Evolutionary conservation across 2,797 vertebrate species (phyloP), one percentile per base, ranked within the genome.

Genomic region (Karalla daura): DNA sequence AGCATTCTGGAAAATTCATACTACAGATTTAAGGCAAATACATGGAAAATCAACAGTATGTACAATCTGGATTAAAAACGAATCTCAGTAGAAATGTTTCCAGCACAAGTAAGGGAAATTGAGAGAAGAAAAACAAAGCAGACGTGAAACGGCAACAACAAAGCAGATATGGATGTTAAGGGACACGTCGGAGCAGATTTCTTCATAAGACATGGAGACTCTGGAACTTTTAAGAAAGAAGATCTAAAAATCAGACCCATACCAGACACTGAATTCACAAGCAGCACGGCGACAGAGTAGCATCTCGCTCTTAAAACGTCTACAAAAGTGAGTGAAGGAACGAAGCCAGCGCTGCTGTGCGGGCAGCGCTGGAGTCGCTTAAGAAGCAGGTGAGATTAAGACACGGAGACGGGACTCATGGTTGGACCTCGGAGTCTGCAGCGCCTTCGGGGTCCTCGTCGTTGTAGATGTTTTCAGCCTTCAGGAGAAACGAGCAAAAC

Each of bases 401-500:
- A 53, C 21, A 70, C 2, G 41, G 35, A 75, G 63, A 51, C 60
- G 25, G 46, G 53, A 72, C 80, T 94, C 78, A 99, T 64, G 96
- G 95, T 80, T 96, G 96, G 58, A 97, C 96, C 87, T 99, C 97
- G 4, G 96, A 93, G 89, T 98, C 97, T 88, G 96, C 95, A 0
- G 95, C 95, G 37, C 97, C 97, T 81, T 99, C 97, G 28, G 97
- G 97, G 84, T 98, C 97, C 88, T 99, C 96, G 25, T 98, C 97
- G 1, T 98, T 98, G 84, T 99, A 98, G 80, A 99, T 99, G 88
- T 99, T 99, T 92, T 99, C 97, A 14, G 97, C 98, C 98, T 99
- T 88, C 21, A 20, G 32, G 30, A 40, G 17, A 72, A 41, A 58
- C n/a, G 61, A 23, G 40, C 30, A 0, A 51, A 21, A 18, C 18